Base-by-base conservation (phyloP, 2,888 invertebrate genomes). In the Melanostoma scalare region DNA sequence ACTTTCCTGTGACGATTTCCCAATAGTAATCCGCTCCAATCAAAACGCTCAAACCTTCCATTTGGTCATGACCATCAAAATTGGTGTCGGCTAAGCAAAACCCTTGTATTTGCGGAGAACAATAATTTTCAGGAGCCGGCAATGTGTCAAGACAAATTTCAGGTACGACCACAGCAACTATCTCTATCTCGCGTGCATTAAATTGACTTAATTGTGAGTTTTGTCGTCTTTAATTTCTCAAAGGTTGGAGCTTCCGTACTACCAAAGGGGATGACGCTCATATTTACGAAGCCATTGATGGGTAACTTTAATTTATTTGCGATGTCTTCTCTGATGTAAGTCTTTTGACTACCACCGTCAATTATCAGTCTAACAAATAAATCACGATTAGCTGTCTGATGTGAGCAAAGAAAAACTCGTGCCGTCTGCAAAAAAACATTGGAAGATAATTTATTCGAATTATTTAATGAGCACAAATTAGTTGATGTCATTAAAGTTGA, bases 91-190 rank as follows among this genome's bases (percentile, higher is more conserved):
- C 20, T 20, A 20, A 20, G 20, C 20, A 20, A 20, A 20, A 20
- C 20, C 48, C 48, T 48, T 48, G 30, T 48, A 48, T 10, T 31
- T 30, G 48, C 30, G 48, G 31, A 4, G 3, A 8, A 6, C 48
- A 10, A 46, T 46, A 48, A 30, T 48, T 30, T 5, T 48, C 4
- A 2, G 48, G 48, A 30, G 48, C 48, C 20, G 48, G 48, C 10
- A 48, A 6, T 5, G 48, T 48, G 48, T 48, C 48, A 20, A 30
- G 5, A 10, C 48, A 48, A 48, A 48, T 48, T 31, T 48, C 48
- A 2, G 48, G 48, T 4, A 48, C 48, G 1, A 48, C 48, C 6
- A 48, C 48, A 30, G 48, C 30, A 30, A 48, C 48, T 30, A 48
- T 48, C 4, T 48, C 48, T 48, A 48, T 10, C 20, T 48, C 48